Evolutionary conservation across 2,113 vertebrate genomes (phyloP), one percentile per base, ranked within the genome.

Genomic region (Vulpes vulpes): DNA sequence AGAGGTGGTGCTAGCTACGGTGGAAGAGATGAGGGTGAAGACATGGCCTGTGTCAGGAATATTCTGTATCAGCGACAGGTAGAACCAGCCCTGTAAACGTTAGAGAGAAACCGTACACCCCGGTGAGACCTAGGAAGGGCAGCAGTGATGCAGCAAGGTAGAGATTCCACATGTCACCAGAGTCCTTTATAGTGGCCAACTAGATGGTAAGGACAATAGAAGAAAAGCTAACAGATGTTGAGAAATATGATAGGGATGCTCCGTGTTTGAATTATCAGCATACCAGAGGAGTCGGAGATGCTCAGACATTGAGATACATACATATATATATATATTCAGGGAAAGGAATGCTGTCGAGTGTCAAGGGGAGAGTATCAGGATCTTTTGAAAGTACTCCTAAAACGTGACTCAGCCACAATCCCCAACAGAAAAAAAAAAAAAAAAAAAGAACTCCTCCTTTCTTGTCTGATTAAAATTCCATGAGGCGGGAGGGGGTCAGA

Each of bases 171-270:
- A 5, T 74, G 64, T 43, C 69, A 16, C 11, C 30, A 27, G 38
- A 19, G 38, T 93, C 15, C 1, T 86, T 79, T 59, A 14, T 84
- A 80, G 60, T 67, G n/a, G 15, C 43, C 80, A 53, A 67, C 83
- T 55, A 30, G 65, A 1, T 93, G 79, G 38, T 76, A 73, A 65
- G 43, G 53, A 53, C 71, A 38, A 23, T 59, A 22, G 25, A 84
- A 57, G 76, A 89, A 89, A 79, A 95, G 32, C 73, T 78, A 53
- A 89, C 1, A 0, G 64, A 67, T 89, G 12, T 86, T 1, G 4
- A 94, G 43, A 96, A 89, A 97, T 57, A 38, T 32, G 78, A 35
- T 71, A 43, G 89, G n/a, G 20, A 25, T 23, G 11, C 69, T 78
- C 5, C n/a, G 11, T 59, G 87, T 96, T 65, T 78, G 76, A 91